Conservation (phyloP, 2,113 vertebrate genomes). For the Zosterops japonicus region DNA sequence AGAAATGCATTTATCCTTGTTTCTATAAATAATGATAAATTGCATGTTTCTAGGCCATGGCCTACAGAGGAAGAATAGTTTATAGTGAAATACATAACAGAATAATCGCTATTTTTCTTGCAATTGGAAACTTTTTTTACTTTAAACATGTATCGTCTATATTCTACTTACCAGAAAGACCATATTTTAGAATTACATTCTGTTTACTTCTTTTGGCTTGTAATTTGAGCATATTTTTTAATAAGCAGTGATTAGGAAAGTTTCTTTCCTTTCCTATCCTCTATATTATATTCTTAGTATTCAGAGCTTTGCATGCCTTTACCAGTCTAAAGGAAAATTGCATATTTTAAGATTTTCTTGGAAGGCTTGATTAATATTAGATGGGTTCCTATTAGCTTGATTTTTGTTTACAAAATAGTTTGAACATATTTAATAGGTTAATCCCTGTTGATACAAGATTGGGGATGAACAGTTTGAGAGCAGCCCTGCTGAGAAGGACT, state of each 20-base stretch:
- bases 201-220: not conserved
- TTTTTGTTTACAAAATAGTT: not conserved
- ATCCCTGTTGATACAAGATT: not conserved
- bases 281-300: not conserved
- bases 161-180: not conserved
- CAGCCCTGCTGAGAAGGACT: rapidly evolving
- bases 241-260: not conserved
- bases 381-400: not conserved
- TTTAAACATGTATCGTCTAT: not conserved
- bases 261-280: not conserved
- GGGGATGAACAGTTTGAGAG: not conserved
- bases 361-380: not conserved
- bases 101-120: not conserved
- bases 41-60: not conserved
- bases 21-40: not conserved
- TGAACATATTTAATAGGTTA: not conserved
- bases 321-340: not conserved
- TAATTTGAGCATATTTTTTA: not conserved
- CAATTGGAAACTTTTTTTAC: not conserved
- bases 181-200: not conserved
- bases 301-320: not conserved
- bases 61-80: not conserved
- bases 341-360: not conserved
- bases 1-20: not conserved
- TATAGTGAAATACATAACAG: not conserved